Conservation (phyloP, 2,113 vertebrate species). For the Microtus pennsylvanicus region DNA sequence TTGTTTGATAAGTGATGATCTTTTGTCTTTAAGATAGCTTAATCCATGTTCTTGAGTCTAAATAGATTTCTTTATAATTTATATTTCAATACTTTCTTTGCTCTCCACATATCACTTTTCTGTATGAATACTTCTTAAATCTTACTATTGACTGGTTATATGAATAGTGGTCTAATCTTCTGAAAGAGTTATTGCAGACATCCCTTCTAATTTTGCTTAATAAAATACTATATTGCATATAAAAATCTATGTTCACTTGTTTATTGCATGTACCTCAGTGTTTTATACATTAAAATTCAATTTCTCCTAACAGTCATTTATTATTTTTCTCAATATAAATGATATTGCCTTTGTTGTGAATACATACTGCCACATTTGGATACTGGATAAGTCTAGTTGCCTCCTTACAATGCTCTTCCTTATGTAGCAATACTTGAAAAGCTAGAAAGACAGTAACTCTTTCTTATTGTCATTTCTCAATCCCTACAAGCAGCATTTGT, state of each 20-base stretch:
- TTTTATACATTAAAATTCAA: background rate
- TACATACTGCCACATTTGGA: fast-evolving
- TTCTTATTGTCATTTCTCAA: background rate
- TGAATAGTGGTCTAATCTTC: no score
- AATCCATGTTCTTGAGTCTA: background rate
- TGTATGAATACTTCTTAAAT: background rate
- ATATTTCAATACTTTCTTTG: background rate
- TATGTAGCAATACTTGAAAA: background rate
- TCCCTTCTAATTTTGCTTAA: background rate
- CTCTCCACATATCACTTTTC: background rate
- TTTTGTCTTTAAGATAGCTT: background rate
- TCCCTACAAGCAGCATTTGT: background rate
- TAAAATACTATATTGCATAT: background rate
- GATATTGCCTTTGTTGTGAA: background rate
- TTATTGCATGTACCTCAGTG: background rate
- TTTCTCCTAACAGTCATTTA: background rate
- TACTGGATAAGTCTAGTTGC: background rate
- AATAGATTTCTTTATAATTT: background rate
- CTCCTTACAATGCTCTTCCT: background rate
- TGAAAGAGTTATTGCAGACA: background rate
- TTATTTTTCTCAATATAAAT: background rate
- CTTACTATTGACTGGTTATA: background rate
- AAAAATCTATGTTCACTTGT: background rate
- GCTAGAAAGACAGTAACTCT: background rate
- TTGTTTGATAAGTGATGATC: background rate